A percentile compares a stretch with the other conserved stretches of the same genome.
phyloP scores from a whole-genome alignment of 2,113 vertebrate species.

The Corythaixoides concolor region DNA sequence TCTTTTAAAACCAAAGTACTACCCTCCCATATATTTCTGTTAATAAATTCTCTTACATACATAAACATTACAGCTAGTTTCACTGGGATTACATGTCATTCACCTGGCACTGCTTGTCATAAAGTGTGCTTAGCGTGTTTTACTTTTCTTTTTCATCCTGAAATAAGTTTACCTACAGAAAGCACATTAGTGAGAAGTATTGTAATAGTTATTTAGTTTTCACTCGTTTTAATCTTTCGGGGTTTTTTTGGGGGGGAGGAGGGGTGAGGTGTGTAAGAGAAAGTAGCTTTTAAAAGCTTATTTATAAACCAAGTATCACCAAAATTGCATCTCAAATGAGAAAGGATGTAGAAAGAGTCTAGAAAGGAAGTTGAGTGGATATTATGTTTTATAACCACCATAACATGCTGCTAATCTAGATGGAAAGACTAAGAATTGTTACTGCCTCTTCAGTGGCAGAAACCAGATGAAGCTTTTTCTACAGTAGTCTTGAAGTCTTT shows the following conservation, averaged over 20 bases:
- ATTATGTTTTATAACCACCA: neutral
- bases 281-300: neutral
- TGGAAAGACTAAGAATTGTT: too few relatives aligned
- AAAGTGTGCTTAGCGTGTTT: rapidly evolving
- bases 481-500: neutral
- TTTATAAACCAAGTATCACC: neutral
- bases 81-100: neutral
- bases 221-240: neutral
- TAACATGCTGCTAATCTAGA: neutral
- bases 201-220: neutral
- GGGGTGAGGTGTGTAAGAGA: neutral
- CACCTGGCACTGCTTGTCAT: neutral
- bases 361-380: neutral
- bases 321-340: neutral
- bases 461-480: neutral
- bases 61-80: neutral
- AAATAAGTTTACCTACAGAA: neutral
- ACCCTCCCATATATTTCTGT: neutral
- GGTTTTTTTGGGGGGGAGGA: too few relatives aligned
- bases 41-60: neutral
- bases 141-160: neutral
- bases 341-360: neutral
- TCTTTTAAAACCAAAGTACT: neutral
- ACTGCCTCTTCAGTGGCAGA: too few relatives aligned
- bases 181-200: neutral